phyloP scores from a whole-genome alignment of 2,113 vertebrate species.

The Andinoacara biseriatus region DNA sequence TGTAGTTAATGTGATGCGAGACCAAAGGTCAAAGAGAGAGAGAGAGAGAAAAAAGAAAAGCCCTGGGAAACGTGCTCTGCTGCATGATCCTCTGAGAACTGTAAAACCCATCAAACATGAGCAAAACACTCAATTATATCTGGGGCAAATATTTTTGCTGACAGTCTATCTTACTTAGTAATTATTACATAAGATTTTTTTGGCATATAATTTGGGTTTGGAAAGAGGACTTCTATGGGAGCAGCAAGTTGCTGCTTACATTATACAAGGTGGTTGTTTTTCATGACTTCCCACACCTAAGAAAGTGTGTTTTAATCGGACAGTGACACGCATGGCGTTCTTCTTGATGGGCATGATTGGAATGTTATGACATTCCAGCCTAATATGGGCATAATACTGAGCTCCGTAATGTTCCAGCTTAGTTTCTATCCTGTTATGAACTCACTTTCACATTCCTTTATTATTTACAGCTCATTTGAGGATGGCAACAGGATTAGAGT shows the following conservation, averaged over 20 bases:
- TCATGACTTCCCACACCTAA: background rate
- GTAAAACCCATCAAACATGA: conserved; percentile 8
- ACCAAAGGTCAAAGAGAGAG: conserved; percentile 32
- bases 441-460: conserved; percentile 42
- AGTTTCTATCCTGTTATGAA: conserved; percentile 40
- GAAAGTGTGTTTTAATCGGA: background rate
- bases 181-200: conserved; percentile 51
- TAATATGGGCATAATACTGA: conserved; percentile 28
- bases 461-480: conserved; percentile 28
- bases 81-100: conserved; percentile 25
- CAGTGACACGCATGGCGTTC: conserved; percentile 8
- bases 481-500: conserved; percentile 32
- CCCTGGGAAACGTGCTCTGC: conserved; percentile 38
- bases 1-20: conserved; percentile 17
- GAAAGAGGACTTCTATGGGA: conserved; percentile 26
- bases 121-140: conserved; percentile 32
- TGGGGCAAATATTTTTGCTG: conserved; percentile 33
- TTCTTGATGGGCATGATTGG: background rate
- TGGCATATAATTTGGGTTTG: conserved; percentile 65
- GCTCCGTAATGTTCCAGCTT: conserved; percentile 20
- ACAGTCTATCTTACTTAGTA: conserved; percentile 41
- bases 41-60: background rate
- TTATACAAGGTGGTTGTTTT: conserved; percentile 43
- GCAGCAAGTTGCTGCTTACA: conserved; percentile 7
- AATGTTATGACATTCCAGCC: conserved; percentile 1